Base-by-base conservation (phyloP, 1,140 invertebrate genomes). In the Psix sp. region DNA sequence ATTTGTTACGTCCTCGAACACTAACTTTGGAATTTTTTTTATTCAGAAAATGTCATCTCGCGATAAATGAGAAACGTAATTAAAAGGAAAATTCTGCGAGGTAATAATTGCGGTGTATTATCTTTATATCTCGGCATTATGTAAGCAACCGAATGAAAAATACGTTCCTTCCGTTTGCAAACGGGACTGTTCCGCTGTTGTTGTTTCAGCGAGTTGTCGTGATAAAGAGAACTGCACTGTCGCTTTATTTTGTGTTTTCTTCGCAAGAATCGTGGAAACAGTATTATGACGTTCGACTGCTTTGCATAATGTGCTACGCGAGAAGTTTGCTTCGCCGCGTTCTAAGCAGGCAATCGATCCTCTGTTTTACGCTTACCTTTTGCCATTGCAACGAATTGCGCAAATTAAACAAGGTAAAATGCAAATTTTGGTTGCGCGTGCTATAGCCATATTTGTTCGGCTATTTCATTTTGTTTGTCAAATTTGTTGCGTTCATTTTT, bases 271-370 rank as follows among this genome's bases (percentile, higher is more conserved):
- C 15, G 54, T 49, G 70, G 42, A 66, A 74, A 66, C 49, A 60
- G 60, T 66, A 67, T 74, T 74, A 74, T 74, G 71, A 74, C 62
- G 49, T 62, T 42, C 57, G 49, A 46, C 56, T 74, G 57, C 38
- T 74, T 74, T 74, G 71, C 71, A 74, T 74, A 74, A 73, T 73
- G 62, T 48, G 52, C 38, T 60, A 40, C 49, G 14, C 35, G 36
- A 33, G 60, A 46, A 40, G 49, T 56, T 74, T 31, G 52, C 43
- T 57, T 52, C 39, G 48, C 57, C n/a, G 56, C 71, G 36, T 40
- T 73, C 49, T 66, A 66, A 73, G 60, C 68, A 54, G 29, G 46
- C 65, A 70, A 68, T 68, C 65, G 59, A 74, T 74, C 52, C 65
- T 17, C 46, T 54, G 57, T 52, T 66, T 66, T 66, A 48, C 60